phyloP scores from a whole-genome alignment of 2,113 vertebrate genomes.

The Rhagologus leucostigma region DNA sequence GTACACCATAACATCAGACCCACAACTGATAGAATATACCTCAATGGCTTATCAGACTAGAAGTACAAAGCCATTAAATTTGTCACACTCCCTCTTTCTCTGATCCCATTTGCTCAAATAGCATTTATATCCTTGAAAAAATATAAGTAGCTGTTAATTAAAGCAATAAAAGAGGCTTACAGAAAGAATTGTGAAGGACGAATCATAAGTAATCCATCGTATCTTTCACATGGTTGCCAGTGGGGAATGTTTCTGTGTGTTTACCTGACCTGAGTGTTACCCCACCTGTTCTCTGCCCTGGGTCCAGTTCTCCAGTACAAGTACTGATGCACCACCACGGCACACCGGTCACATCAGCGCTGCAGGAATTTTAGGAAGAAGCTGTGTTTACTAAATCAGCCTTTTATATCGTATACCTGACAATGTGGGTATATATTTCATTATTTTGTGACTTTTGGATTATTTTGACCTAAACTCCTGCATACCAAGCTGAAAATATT shows the following conservation, averaged over 20 bases:
- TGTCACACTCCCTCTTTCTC: background rate
- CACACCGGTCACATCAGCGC: background rate
- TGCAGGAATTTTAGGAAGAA: background rate
- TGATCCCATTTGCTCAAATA: background rate
- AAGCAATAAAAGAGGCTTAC: background rate
- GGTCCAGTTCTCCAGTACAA: background rate
- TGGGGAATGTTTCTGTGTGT: background rate
- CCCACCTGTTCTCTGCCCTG: background rate
- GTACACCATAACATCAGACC: background rate
- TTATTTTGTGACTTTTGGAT: background rate
- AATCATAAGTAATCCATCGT: background rate
- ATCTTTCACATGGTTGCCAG: background rate
- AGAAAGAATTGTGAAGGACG: background rate
- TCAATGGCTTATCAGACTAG: background rate
- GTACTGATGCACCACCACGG: background rate
- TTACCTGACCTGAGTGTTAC: background rate
- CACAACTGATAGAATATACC: background rate
- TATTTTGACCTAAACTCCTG: background rate
- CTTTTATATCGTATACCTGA: background rate
- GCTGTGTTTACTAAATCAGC: background rate
- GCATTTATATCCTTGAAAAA: background rate
- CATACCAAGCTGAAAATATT: accelerated
- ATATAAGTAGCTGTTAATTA: background rate
- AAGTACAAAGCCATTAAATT: background rate
- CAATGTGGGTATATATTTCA: background rate